Percentiles rank a stretch among this genome's conserved stretches.
These are phyloP conservation scores for Agraylea sexmaculata DNA, from an alignment of 1,140 invertebrate genomes.

Conservation along the genomic window DNA sequence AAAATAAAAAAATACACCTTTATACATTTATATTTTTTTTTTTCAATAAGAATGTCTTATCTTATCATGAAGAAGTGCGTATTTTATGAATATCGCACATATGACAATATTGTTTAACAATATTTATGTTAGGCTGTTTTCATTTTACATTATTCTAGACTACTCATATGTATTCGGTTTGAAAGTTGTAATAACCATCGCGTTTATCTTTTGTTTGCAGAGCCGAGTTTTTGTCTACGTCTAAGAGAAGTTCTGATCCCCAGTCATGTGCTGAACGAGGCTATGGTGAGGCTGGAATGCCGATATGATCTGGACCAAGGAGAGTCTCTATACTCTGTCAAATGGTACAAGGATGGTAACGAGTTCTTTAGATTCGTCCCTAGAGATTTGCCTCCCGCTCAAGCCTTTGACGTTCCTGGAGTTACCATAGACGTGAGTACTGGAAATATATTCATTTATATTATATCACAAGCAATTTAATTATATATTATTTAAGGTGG, in stretches of 20 bases:
- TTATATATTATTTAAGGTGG: slow-evolving; percentile 12
- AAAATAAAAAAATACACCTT: too few relatives aligned
- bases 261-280: slow-evolving; percentile 44
- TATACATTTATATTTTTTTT: too few relatives aligned
- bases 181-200: too few relatives aligned
- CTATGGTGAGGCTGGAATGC: slow-evolving; percentile 46
- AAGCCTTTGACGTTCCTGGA: slow-evolving; percentile 49
- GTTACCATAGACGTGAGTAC: slow-evolving; percentile 50
- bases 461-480: neutral
- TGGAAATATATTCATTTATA: neutral
- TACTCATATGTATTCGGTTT: too few relatives aligned
- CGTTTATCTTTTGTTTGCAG: too few relatives aligned
- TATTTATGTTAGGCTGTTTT: too few relatives aligned
- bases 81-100: too few relatives aligned
- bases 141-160: too few relatives aligned
- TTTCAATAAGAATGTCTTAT: too few relatives aligned
- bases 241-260: slow-evolving; percentile 47
- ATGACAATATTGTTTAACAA: too few relatives aligned
- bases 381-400: slow-evolving; percentile 47
- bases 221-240: too few relatives aligned
- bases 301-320: slow-evolving; percentile 49
- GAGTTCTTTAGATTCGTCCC: slow-evolving; percentile 63
- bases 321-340: slow-evolving; percentile 56
- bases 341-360: slow-evolving; percentile 61
- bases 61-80: too few relatives aligned